These are phyloP conservation scores for Hydrolagus colliei DNA, from an alignment of 2,797 vertebrate genomes.

Conservation along the genomic window DNA sequence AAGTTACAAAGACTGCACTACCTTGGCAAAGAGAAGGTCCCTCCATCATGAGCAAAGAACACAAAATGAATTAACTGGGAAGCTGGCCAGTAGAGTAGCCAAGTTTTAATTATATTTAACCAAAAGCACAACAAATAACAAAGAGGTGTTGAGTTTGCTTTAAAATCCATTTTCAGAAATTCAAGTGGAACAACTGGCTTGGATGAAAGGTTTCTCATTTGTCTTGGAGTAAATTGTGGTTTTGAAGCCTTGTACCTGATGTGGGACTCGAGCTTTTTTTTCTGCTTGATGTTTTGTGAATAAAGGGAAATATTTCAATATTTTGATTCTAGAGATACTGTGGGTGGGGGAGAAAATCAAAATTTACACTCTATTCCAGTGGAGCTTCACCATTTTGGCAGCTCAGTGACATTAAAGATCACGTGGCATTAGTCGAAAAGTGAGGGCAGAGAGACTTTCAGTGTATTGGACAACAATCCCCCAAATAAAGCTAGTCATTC, in stretches of 20 bases:
- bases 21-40: not conserved
- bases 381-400: not conserved
- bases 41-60: not conserved
- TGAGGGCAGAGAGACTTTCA: too few species aligned
- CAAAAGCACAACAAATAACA: not conserved
- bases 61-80: slow-evolving; percentile 13
- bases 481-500: too few species aligned
- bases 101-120: not conserved
- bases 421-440: too few species aligned
- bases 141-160: not conserved
- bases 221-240: too few species aligned
- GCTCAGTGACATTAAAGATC: too few species aligned
- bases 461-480: too few species aligned
- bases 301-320: not conserved
- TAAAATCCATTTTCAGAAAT: not conserved
- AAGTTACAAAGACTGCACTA: not conserved
- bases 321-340: not conserved
- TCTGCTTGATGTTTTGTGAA: not conserved
- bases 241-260: not conserved
- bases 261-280: not conserved
- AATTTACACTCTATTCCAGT: not conserved
- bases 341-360: not conserved
- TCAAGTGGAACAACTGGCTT: not conserved
- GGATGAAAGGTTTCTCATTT: not conserved
- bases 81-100: not conserved